Evolutionary conservation across 2,888 invertebrate genomes (phyloP).

Genomic region (Drosophila suboccidentalis): DNA sequence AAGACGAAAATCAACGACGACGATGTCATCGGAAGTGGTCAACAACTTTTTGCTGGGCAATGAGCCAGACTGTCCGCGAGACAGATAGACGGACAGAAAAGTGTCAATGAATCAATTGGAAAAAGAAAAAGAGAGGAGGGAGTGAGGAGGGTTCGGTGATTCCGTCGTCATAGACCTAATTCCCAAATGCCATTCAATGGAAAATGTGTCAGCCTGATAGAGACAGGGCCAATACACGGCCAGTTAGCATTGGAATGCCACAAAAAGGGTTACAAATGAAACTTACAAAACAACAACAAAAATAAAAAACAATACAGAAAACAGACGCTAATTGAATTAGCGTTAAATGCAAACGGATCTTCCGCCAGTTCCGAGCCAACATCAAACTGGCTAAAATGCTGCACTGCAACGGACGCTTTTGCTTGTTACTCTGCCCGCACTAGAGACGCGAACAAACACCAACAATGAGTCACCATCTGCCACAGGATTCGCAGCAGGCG

Average conservation of each 20-base stretch:
- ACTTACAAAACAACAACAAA: neutral
- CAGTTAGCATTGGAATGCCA: slow-evolving; percentile 53
- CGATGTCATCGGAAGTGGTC: slow-evolving; percentile 44
- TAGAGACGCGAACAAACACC: neutral
- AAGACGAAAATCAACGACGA: slow-evolving; percentile 13
- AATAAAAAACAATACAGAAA: neutral
- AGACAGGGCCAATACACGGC: slow-evolving; percentile 26
- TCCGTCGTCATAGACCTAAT: slow-evolving; percentile 71
- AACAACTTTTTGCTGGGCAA: slow-evolving; percentile 22
- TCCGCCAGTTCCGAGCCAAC: slow-evolving; percentile 23
- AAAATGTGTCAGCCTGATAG: slow-evolving; percentile 57
- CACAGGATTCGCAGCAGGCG: slow-evolving; percentile 29
- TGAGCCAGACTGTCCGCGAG: slow-evolving; percentile 14
- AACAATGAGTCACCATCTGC: slow-evolving; percentile 27
- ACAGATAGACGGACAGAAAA: slow-evolving; percentile 11
- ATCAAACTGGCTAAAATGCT: slow-evolving; percentile 65
- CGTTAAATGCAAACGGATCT: slow-evolving; percentile 32
- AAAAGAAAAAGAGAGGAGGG: slow-evolving; percentile 9
- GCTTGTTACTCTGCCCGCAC: slow-evolving; percentile 12
- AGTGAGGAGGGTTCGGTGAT: neutral
- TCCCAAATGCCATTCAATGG: slow-evolving; percentile 49
- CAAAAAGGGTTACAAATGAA: slow-evolving; percentile 26
- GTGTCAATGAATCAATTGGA: slow-evolving; percentile 64
- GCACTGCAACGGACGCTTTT: slow-evolving; percentile 68
- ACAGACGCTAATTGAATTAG: slow-evolving; percentile 54